A percentile compares a stretch with the other conserved stretches of the same genome.
These are phyloP conservation scores for Penaeus chinensis DNA, from an alignment of 1,140 invertebrate genomes.

Conservation along the genomic window DNA sequence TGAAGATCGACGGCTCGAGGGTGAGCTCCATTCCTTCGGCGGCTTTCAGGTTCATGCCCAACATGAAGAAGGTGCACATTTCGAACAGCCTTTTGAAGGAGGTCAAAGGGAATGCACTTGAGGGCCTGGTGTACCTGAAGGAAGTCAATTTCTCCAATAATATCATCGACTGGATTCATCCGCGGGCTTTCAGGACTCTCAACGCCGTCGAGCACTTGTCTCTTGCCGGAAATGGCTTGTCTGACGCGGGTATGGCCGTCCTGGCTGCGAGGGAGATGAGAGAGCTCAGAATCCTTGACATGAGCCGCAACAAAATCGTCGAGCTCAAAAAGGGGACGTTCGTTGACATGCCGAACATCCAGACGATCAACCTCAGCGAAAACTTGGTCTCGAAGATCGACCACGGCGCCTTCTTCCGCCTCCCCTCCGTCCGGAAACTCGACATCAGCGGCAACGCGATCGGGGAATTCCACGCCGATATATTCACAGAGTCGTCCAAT, in stretches of 20 bases:
- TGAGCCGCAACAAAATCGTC: slow-evolving; percentile 79
- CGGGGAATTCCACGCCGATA: slow-evolving; percentile 82
- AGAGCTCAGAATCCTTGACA: slow-evolving; percentile 75
- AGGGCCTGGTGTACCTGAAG: slow-evolving; percentile 78
- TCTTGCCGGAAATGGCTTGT: slow-evolving; percentile 78
- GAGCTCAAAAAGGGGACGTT: slow-evolving; percentile 81
- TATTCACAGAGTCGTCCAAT: slow-evolving; percentile 76
- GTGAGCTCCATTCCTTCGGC: slow-evolving; percentile 53
- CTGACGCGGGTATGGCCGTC: slow-evolving; percentile 82
- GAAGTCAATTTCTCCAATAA: slow-evolving; percentile 83
- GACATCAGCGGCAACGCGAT: slow-evolving; percentile 84
- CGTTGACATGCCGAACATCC: slow-evolving; percentile 80
- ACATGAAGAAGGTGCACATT: slow-evolving; percentile 58
- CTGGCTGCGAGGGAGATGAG: slow-evolving; percentile 80
- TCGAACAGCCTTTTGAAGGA: slow-evolving; percentile 43
- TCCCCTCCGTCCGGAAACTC: slow-evolving; percentile 78
- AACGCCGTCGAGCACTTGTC: slow-evolving; percentile 79
- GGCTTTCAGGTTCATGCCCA: slow-evolving; percentile 60
- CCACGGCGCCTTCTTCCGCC: slow-evolving; percentile 81
- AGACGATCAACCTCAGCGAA: slow-evolving; percentile 77
- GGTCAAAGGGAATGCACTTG: slow-evolving; percentile 69
- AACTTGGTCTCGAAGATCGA: slow-evolving; percentile 82
- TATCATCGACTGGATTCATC: slow-evolving; percentile 82
- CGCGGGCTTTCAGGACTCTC: slow-evolving; percentile 78
- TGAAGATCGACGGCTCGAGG: slow-evolving; percentile 63